Conservation (phyloP, 2,797 vertebrate genomes). For the Emydoidea blandingii region DNA sequence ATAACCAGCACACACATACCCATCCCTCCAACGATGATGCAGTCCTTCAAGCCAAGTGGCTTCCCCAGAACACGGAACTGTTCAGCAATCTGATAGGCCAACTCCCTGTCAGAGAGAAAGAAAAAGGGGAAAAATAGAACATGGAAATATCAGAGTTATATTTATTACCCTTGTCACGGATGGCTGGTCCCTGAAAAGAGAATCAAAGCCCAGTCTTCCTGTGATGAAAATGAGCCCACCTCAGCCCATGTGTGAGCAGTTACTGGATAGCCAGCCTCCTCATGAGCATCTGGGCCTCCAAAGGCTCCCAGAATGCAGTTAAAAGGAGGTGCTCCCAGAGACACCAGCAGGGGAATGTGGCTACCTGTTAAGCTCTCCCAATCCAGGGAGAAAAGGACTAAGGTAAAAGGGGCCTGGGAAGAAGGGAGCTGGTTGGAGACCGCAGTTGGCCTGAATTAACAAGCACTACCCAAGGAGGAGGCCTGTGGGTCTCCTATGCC, state of each 20-base stretch:
- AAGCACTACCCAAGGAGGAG: not conserved
- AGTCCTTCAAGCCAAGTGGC: slow-evolving; percentile 92
- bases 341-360: not conserved
- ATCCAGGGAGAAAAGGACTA: not conserved
- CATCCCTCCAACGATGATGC: slow-evolving; percentile 95
- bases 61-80: slow-evolving; percentile 96
- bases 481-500: not conserved
- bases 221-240: no score
- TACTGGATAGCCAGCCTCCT: not conserved
- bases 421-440: not conserved
- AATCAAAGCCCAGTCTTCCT: not conserved
- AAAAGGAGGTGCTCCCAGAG: not conserved
- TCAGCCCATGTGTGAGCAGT: not conserved
- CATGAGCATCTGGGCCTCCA: not conserved
- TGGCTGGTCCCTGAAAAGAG: no score
- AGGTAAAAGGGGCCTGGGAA: not conserved
- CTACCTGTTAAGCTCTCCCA: not conserved
- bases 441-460: not conserved
- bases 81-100: slow-evolving; percentile 97
- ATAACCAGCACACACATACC: slow-evolving; percentile 76
- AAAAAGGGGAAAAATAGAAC: fast-evolving
- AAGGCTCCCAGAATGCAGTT: not conserved
- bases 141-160: not conserved
- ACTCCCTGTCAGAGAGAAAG: slow-evolving; percentile 83
- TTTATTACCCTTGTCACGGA: no score